Conservation (phyloP, 1,140 invertebrate genomes). For the Epicauta chinensis region DNA sequence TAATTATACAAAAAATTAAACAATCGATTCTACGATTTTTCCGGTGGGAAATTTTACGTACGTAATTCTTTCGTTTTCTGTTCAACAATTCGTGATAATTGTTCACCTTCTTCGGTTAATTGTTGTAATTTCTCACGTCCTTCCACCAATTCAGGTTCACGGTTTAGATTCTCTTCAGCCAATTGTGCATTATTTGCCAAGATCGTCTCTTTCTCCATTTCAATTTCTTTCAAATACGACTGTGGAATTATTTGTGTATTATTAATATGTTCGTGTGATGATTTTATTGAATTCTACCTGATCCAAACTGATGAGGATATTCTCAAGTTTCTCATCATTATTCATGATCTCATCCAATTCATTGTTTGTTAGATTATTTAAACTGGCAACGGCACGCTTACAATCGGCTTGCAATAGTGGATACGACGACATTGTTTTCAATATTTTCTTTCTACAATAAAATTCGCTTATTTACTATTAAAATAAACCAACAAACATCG, state of each 20-base stretch:
- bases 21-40: too few species aligned
- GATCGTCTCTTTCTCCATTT: slow-evolving; percentile 76
- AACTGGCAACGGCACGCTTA: slow-evolving; percentile 22
- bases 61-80: slow-evolving; percentile 60
- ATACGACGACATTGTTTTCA: too few species aligned
- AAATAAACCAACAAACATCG: too few species aligned
- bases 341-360: slow-evolving; percentile 80
- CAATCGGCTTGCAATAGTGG: slow-evolving; percentile 27
- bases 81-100: slow-evolving; percentile 60
- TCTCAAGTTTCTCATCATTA: slow-evolving; percentile 75
- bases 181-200: slow-evolving; percentile 78
- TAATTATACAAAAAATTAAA: too few species aligned
- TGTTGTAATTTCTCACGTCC: slow-evolving; percentile 61
- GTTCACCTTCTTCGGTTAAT: slow-evolving; percentile 60
- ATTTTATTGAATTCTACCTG: too few species aligned
- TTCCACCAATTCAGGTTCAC: slow-evolving; percentile 72
- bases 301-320: slow-evolving; percentile 67
- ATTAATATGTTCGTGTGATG: too few species aligned
- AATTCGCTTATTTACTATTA: too few species aligned
- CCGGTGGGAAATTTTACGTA: slow-evolving; percentile 36
- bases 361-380: slow-evolving; percentile 52
- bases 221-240: slow-evolving; percentile 67
- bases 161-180: slow-evolving; percentile 79
- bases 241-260: slow-evolving; percentile 11
- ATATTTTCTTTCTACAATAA: too few species aligned